Evolutionary conservation across 2,113 vertebrate species (phyloP).

Genomic region (Dipodomys merriami): DNA sequence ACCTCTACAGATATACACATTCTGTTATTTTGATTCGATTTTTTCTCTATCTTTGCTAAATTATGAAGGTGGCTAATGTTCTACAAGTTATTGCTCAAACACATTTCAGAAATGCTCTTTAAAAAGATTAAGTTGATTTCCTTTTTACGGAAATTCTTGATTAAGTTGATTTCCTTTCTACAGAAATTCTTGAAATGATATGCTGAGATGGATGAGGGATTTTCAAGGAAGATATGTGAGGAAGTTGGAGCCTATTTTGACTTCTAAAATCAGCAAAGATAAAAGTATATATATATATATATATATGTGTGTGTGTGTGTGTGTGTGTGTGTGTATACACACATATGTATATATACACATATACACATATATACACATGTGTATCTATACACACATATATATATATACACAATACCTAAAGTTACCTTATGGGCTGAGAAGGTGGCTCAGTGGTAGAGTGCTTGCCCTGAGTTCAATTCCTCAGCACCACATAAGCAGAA

Average conservation of each 20-base stretch:
- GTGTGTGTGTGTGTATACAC: too few relatives aligned
- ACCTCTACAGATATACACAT: neutral
- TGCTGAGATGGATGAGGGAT: neutral
- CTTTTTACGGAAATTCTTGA: too few relatives aligned
- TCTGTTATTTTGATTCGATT: neutral
- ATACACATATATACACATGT: too few relatives aligned
- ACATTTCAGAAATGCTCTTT: neutral
- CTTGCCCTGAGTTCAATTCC: too few relatives aligned
- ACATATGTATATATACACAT: too few relatives aligned
- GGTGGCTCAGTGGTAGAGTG: too few relatives aligned
- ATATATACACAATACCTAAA: neutral
- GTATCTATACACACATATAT: too few relatives aligned
- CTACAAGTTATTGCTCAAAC: neutral
- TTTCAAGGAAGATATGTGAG: neutral
- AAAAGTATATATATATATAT: neutral
- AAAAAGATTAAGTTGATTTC: neutral
- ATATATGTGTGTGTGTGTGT: too few relatives aligned
- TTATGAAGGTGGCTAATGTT: neutral
- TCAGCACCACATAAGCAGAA: too few relatives aligned
- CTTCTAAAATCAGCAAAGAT: neutral
- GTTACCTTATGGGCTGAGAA: neutral
- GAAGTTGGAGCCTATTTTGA: neutral
- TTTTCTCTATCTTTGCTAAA: neutral
- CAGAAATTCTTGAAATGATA: neutral
- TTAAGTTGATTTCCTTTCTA: neutral